Evolutionary conservation across 1,140 invertebrate species (phyloP), one percentile per base, ranked within the genome.

Genomic region (Drosophila kohkoa): DNA sequence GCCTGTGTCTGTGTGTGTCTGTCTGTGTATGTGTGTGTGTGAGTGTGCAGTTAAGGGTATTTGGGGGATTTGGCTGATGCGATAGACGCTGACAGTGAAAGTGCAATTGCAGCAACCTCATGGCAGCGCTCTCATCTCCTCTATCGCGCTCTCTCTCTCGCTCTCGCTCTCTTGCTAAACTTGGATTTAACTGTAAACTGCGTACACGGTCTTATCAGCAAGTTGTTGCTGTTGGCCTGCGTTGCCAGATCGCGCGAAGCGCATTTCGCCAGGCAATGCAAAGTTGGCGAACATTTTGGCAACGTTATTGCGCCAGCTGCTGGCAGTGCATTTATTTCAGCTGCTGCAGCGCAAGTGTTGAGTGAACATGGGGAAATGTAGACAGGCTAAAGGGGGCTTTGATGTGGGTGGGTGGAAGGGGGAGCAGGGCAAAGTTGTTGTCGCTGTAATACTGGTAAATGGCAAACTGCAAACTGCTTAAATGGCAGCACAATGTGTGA

Each of bases 401-500:
- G 51, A 25, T 43, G 52, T 8, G 46, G 45, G 7, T n/a, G 32
- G 59, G 8, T 3, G 35, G 16, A 41, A 16, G 5, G 15, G 38
- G 10, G 1, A 38, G 20, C 4, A 5, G 48, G 15, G 28, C 48
- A 35, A 15, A n/a, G 54, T 30, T 55, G 52, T 66, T 68, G 78
- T 67, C 65, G 59, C 48, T 80, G 67, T 72, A 43, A 45, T 52
- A 51, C 66, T 70, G 46, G 64, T 54, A 77, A 82, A 82, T 51
- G 70, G 70, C 58, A 75, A 79, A 71, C 72, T 70, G 70, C 58
- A 75, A 79, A 76, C 72, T 80, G 63, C 74, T 70, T 78, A 66
- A 79, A 75, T 74, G 82, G 75, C 79, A 79, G 65, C 70, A 86
- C 79, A 86, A 79, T 82, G 83, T 79, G 76, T 87, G 76, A 86